phyloP scores from a whole-genome alignment of 2,888 invertebrate species.

The Mongoloraphidia duomilia region DNA sequence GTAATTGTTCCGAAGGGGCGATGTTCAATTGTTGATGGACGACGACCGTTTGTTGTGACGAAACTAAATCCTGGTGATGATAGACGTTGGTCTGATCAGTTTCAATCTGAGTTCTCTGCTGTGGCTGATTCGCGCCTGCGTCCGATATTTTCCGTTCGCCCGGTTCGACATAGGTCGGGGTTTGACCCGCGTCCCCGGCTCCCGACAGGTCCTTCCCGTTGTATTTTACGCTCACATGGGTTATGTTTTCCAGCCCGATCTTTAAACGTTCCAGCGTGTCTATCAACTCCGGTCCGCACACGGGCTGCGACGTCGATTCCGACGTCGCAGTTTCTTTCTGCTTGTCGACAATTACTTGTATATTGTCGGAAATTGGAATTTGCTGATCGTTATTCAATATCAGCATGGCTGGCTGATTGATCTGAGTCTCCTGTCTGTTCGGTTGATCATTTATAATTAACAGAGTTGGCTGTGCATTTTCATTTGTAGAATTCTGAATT shows the following conservation, averaged over 20 bases:
- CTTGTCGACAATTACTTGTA: slow-evolving; percentile 16
- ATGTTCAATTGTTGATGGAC: slow-evolving; percentile 4
- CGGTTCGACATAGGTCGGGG: slow-evolving; percentile 9
- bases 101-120: slow-evolving; percentile 1
- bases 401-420: slow-evolving; percentile 20
- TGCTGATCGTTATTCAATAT: slow-evolving; percentile 17
- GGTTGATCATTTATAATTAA: no score
- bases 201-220: slow-evolving; percentile 21
- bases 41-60: slow-evolving; percentile 1
- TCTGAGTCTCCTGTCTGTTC: background rate
- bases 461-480: no score
- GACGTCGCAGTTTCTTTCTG: slow-evolving; percentile 1
- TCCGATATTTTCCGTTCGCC: slow-evolving; percentile 2
- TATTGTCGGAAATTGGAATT: slow-evolving; percentile 10
- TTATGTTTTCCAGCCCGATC: slow-evolving; percentile 40
- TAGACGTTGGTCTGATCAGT: slow-evolving; percentile 2
- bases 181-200: slow-evolving; percentile 8
- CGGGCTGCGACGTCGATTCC: slow-evolving; percentile 17
- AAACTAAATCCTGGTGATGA: slow-evolving; percentile 9
- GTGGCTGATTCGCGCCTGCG: slow-evolving; percentile 9
- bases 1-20: slow-evolving; percentile 18
- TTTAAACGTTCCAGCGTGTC: slow-evolving; percentile 41
- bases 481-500: no score
- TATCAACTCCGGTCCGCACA: slow-evolving; percentile 33
- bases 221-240: slow-evolving; percentile 32